Evolutionary conservation across 2,888 invertebrate species (phyloP), one percentile per base, ranked within the genome.

Genomic region (Drosophila ezoana): DNA sequence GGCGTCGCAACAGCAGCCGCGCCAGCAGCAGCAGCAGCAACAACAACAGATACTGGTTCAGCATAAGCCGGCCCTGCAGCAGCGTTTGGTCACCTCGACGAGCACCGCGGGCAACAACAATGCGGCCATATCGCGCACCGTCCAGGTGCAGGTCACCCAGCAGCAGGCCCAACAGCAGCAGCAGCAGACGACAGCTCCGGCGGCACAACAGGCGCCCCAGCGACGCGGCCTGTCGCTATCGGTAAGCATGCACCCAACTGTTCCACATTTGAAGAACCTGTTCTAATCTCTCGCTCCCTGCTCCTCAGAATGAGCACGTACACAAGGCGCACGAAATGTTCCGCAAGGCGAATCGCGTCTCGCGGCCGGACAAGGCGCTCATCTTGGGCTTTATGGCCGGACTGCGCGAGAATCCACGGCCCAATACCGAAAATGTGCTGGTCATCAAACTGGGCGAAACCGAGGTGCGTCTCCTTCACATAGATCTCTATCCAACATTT

Each of bases 351-450:
- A 99, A 99, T 92, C 96, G 97, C 90, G 98, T 99, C 56, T 98
- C 98, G 3, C 93, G 98, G 78, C 98, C 98, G 0, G 99, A 99
- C 92, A 99, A 99, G 91, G 98, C 98, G 58, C 95, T 99, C 54
- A 99, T 99, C 90, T 94, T 99, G 35, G 98, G 98, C 76, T 99
- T 99, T 90, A 99, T 99, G 98, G 98, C 98, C 53, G 99, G 99
- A n/a, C 97, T 98, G 9, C 95, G 98, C 92, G 97, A 98, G 90
- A 99, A 99, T 92, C 99, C 99, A 0, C 98, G 98, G 92, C 98
- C 98, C n/a, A 97, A 98, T 93, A 94, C 98, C 68, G 99, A 99
- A 89, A 98, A 98, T 93, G 97, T 99, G 81, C 96, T 99, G 8
- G 98, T 98, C 59, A 98, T 99, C 81, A 98, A 98, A 93, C 93